Evolutionary conservation across 2,113 vertebrate species (phyloP).

Genomic region (Ammodytes dubius): DNA sequence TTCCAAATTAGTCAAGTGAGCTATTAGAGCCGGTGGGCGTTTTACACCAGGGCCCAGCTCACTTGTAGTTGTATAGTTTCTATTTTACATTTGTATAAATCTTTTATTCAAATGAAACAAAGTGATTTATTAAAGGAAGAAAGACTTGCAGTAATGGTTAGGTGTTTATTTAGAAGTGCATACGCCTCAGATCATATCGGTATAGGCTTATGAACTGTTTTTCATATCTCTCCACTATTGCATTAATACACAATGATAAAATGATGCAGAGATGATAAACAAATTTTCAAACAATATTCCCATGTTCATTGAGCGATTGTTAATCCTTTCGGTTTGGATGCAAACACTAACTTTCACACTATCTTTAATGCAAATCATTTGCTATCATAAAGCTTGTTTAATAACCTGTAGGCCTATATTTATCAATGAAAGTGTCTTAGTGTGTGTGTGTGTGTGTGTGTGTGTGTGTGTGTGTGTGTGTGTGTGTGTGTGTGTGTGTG

Average conservation of each 20-base stretch:
- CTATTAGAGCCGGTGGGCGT: conserved; percentile 72
- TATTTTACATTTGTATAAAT: conserved; percentile 35
- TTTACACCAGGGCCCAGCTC: conserved; percentile 51
- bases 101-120: conserved; percentile 38
- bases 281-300: conserved; percentile 8
- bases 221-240: conserved; percentile 55
- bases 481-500: background rate
- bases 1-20: conserved; percentile 80
- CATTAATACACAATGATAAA: conserved; percentile 56
- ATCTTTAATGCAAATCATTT: conserved; percentile 16
- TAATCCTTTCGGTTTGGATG: conserved; percentile 4
- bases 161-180: conserved; percentile 64
- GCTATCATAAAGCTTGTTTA: conserved; percentile 11
- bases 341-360: background rate
- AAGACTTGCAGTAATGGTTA: conserved; percentile 46
- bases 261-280: conserved; percentile 12
- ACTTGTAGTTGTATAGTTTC: conserved; percentile 31
- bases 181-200: conserved; percentile 56
- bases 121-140: conserved; percentile 51
- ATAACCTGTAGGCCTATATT: conserved; percentile 15
- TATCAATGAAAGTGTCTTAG: conserved; percentile 25
- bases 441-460: conserved; percentile 26
- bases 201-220: conserved; percentile 43
- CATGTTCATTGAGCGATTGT: conserved; percentile 14
- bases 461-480: conserved; percentile 1